These are phyloP conservation scores for Eumerus sabulonum DNA, from an alignment of 2,888 invertebrate species.

Conservation along the genomic window DNA sequence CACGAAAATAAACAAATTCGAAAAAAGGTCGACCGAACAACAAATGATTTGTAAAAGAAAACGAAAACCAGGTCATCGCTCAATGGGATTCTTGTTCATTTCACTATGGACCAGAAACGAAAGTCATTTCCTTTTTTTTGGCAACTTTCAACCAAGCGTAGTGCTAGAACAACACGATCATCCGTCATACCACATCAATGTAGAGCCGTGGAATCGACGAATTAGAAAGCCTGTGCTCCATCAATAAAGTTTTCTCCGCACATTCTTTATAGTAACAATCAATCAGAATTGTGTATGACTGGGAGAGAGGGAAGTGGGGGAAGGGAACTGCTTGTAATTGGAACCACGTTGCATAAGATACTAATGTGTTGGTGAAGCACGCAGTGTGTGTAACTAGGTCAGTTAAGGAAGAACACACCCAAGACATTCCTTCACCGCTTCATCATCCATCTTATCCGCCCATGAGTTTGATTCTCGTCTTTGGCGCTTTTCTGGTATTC, in stretches of 20 bases:
- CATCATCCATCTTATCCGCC: too few relatives aligned
- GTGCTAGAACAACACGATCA: neutral
- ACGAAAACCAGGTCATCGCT: slow-evolving; percentile 56
- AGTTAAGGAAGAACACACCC: slow-evolving; percentile 34
- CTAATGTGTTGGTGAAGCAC: slow-evolving; percentile 16
- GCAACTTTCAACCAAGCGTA: slow-evolving; percentile 13
- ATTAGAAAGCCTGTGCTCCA: slow-evolving; percentile 45
- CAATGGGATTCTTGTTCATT: slow-evolving; percentile 12
- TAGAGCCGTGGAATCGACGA: neutral
- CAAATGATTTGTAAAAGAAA: slow-evolving; percentile 43
- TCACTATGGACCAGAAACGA: slow-evolving; percentile 8
- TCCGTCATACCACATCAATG: neutral
- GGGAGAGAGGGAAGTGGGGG: slow-evolving; percentile 1
- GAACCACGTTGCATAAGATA: slow-evolving; percentile 49
- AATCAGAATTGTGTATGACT: slow-evolving; percentile 26
- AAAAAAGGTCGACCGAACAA: neutral
- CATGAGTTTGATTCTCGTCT: neutral
- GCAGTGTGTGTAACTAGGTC: slow-evolving; percentile 23
- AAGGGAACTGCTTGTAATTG: slow-evolving; percentile 24
- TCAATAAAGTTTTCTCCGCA: slow-evolving; percentile 39
- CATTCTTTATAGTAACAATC: slow-evolving; percentile 48
- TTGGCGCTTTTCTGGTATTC: slow-evolving; percentile 2
- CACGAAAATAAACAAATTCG: too few relatives aligned
- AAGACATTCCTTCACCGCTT: slow-evolving; percentile 13
- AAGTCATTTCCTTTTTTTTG: slow-evolving; percentile 26